These are phyloP conservation scores for Planococcus citri DNA, from an alignment of 1,140 invertebrate species.

Conservation along the genomic window DNA sequence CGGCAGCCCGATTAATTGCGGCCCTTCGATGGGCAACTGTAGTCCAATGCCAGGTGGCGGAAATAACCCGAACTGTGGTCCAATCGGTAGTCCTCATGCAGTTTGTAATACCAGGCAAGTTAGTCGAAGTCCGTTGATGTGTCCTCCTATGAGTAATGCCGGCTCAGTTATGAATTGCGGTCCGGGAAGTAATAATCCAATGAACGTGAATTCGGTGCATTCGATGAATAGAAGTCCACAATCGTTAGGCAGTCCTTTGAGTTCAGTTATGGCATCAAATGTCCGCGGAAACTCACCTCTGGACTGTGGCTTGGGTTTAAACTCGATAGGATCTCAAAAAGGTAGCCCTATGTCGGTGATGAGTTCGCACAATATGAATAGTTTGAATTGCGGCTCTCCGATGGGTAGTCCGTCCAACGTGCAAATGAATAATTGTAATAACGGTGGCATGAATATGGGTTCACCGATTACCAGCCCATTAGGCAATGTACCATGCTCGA, in stretches of 20 bases:
- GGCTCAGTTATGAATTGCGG: conserved; percentile 28
- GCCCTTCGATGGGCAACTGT: conserved; percentile 42
- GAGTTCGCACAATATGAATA: conserved; percentile 21
- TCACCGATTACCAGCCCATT: conserved; percentile 42
- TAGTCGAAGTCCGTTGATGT: conserved; percentile 27
- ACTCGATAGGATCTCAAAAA: conserved; percentile 22
- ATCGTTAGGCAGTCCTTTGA: conserved; percentile 29
- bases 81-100: conserved; percentile 38
- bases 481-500: conserved; percentile 22
- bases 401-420: conserved; percentile 32
- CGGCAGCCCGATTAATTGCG: conserved; percentile 42
- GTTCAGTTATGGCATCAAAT: conserved; percentile 32
- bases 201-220: conserved; percentile 20
- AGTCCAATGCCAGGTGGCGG: conserved; percentile 43
- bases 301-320: conserved; percentile 25
- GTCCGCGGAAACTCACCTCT: conserved; percentile 34
- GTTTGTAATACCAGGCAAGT: conserved; percentile 46
- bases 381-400: conserved; percentile 28
- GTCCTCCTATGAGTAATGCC: conserved; percentile 21
- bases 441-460: conserved; percentile 31
- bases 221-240: conserved; percentile 29
- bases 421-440: conserved; percentile 25
- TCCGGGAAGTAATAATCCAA: conserved; percentile 36
- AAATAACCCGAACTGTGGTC: conserved; percentile 35
- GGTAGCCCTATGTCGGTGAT: conserved; percentile 28